Base-by-base conservation (phyloP, 2,888 invertebrate genomes). In the Acholoe squamosa region DNA sequence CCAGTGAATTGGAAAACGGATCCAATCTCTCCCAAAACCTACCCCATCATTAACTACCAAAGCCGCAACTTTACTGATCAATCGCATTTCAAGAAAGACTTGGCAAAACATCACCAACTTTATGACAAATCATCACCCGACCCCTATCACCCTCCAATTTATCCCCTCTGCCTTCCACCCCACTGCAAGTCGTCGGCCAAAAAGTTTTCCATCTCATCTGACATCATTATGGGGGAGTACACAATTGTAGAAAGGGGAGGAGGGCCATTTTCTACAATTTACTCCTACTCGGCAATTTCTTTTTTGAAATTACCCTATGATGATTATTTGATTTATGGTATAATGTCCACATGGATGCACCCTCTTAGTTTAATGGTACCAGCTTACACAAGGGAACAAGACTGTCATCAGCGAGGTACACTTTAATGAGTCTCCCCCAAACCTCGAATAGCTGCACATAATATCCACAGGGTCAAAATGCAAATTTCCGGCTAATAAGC, bases 251-350 rank as follows among this genome's bases (percentile, higher is more conserved):
- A n/a, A 61, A 25, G 61, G 43, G 43, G 43, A 43, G 61, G 61
- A 43, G 80, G 80, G 22, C 34, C 80, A 80, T 80, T 80, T 80
- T 80, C 80, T 43, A 43, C 43, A 80, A 80, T 80, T 80, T 80
- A 34, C 80, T 80, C 80, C 80, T 80, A 80, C 80, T 80, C 34
- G 19, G 80, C 19, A 80, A 34, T 80, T 80, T 25, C 80, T 80
- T 80, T 43, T 80, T 80, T 80, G 33, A 25, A 80, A 80, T 80
- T 80, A 34, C 80, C n/a, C 33, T 80, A 33, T 80, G 33, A 33
- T 80, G 80, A 43, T 80, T 33, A 33, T 43, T 80, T 80, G 80
- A 80, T 80, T 80, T 80, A 80, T 80, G 80, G 80, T 43, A 80
- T 80, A 80, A 80, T 80, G 80, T 43, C 71, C 25, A 71, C 71